A percentile compares a stretch with the other conserved stretches of the same genome.
Conservation (phyloP, 2,797 vertebrate genomes). For the Tachyglossus aculeatus region DNA sequence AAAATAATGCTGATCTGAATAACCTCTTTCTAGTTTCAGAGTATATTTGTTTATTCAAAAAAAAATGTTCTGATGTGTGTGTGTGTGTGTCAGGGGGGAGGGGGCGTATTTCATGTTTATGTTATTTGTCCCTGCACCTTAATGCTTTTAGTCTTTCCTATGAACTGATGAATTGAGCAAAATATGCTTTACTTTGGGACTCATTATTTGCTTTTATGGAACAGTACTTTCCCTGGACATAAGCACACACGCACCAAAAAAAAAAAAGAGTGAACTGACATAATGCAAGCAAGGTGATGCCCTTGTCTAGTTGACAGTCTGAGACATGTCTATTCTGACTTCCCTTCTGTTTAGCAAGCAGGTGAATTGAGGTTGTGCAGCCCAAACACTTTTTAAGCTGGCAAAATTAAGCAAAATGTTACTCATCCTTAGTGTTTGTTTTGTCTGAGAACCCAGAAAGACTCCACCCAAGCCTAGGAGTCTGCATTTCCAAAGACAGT, state of each 20-base stretch:
- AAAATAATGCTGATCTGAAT: slow-evolving; percentile 5
- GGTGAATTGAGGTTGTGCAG: slow-evolving; percentile 2
- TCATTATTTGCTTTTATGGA: slow-evolving; percentile 21
- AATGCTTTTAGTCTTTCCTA: slow-evolving; percentile 27
- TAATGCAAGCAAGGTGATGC: slow-evolving; percentile 10
- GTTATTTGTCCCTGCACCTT: not conserved
- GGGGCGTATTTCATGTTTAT: not conserved
- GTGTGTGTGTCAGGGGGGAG: too few species aligned
- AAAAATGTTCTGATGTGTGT: slow-evolving; percentile 1
- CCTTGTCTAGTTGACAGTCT: not conserved
- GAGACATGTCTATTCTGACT: not conserved
- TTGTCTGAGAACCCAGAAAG: slow-evolving; percentile 42
- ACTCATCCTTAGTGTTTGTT: slow-evolving; percentile 46
- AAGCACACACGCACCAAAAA: too few species aligned
- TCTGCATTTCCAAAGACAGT: slow-evolving; percentile 20
- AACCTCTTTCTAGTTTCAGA: not conserved
- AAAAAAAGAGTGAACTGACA: not conserved
- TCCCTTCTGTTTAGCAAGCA: slow-evolving; percentile 9
- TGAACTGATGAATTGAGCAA: slow-evolving; percentile 8
- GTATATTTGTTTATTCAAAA: slow-evolving; percentile 6
- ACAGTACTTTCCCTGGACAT: slow-evolving; percentile 16
- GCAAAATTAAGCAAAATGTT: slow-evolving; percentile 20
- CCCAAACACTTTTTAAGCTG: slow-evolving; percentile 17
- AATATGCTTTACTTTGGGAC: not conserved
- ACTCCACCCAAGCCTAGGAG: slow-evolving; percentile 52